Evolutionary conservation across 2,113 vertebrate species (phyloP), one percentile per base, ranked within the genome.

Genomic region (Perca flavescens): DNA sequence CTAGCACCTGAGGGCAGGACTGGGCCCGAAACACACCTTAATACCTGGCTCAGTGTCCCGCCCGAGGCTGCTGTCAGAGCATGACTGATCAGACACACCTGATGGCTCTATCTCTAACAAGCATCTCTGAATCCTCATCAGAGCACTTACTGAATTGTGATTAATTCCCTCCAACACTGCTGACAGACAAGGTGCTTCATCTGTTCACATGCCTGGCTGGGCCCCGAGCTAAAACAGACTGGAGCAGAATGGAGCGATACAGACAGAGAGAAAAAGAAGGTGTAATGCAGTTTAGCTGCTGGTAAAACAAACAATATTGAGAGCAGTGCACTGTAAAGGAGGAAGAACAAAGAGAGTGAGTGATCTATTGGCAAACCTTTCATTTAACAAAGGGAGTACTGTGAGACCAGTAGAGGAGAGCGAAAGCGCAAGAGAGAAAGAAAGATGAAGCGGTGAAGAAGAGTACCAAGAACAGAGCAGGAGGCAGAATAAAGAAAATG

Each of bases 81-180:
- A 94, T 96, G 96, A 97, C 76, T 95, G 96, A 97, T 96, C 94
- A 95, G 95, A 96, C 90, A 94, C 95, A 96, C 96, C 96, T 96
- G 97, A 98, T 94, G 95, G 94, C 96, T 97, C 95, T 97, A 97
- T 97, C 96, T 95, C 95, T 74, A 96, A 97, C 96, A 96, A 96
- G 96, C 92, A 97, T 97, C 96, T 97, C 94, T 92, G 92, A 96
- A 97, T 97, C 96, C 96, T 97, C 97, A 98, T 97, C 96, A 97
- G 96, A 93, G 95, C 95, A 93, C 95, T 96, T 97, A 97, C 94
- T 96, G 96, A 96, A 96, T 96, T 95, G 95, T 97, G 96, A 97
- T 97, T 97, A 97, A 97, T 96, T 97, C 96, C 94, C 94, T 91
- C 95, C 95, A 95, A 94, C 92, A 91, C 85, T 88, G 95, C 95